Percentiles rank a stretch among this genome's conserved stretches.
Conservation (phyloP, 2,888 invertebrate genomes). For the Muscina levida region DNA sequence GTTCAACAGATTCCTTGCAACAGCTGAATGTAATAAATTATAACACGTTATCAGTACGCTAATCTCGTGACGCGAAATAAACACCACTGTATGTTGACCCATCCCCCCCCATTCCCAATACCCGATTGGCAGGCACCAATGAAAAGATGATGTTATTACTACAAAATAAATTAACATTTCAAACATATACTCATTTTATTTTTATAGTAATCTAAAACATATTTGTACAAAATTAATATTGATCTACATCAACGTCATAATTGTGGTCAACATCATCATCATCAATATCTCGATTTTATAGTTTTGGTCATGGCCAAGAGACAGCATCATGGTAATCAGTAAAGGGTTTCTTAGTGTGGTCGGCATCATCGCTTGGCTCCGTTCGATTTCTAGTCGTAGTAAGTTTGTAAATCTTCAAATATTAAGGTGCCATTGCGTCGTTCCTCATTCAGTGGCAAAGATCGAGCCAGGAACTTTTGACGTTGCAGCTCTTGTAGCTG, state of each 20-base stretch:
- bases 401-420: conserved; percentile 70
- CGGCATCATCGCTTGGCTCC: neutral
- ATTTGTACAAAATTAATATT: conserved; percentile 59
- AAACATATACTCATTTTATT: conserved; percentile 67
- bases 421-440: conserved; percentile 54
- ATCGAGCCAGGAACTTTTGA: conserved; percentile 32
- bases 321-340: conserved; percentile 16
- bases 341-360: neutral
- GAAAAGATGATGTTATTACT: no score
- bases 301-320: neutral
- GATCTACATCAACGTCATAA: conserved; percentile 1
- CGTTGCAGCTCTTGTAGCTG: conserved; percentile 22
- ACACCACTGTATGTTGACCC: no score
- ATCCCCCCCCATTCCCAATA: neutral
- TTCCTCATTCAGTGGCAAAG: conserved; percentile 35
- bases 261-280: conserved; percentile 12
- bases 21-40: no score
- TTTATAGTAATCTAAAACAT: conserved; percentile 47
- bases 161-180: conserved; percentile 69
- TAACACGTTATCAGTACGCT: no score
- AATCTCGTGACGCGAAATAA: no score
- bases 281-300: neutral
- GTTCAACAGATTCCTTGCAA: no score
- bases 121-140: no score
- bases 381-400: conserved; percentile 68